Percentiles rank a stretch among this genome's conserved stretches.
These are phyloP conservation scores for Mythimna pallens DNA, from an alignment of 2,888 invertebrate species.

Conservation along the genomic window DNA sequence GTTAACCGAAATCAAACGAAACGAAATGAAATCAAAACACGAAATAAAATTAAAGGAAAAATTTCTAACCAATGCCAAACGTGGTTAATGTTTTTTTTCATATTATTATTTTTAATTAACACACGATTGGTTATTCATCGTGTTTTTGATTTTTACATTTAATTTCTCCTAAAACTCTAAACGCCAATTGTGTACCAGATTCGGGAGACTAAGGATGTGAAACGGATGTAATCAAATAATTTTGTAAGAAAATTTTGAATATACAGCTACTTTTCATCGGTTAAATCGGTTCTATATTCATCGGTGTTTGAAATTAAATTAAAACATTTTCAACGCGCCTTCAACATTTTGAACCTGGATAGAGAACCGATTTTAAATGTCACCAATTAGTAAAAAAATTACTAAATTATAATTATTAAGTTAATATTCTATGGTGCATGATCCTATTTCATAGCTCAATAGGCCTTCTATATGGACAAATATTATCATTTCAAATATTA, in stretches of 20 bases:
- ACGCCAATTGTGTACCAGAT: slow-evolving; percentile 46
- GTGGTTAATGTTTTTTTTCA: background rate
- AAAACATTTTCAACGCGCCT: background rate
- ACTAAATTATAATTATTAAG: background rate
- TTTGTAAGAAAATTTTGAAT: slow-evolving; percentile 46
- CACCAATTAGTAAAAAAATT: background rate
- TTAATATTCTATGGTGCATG: slow-evolving; percentile 15
- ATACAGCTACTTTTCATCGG: slow-evolving; percentile 22
- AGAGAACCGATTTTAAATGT: slow-evolving; percentile 32
- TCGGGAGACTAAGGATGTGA: slow-evolving; percentile 6
- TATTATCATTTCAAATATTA: background rate
- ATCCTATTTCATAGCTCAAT: background rate
- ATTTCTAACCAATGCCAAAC: slow-evolving; percentile 26
- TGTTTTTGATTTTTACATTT: background rate
- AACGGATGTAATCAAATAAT: slow-evolving; percentile 30
- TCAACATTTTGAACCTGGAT: background rate
- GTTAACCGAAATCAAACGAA: slow-evolving; percentile 73
- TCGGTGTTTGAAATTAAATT: background rate
- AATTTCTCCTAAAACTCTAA: slow-evolving; percentile 38
- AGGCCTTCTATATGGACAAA: background rate
- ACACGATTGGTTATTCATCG: slow-evolving; percentile 14
- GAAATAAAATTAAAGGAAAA: slow-evolving; percentile 60
- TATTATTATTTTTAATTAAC: background rate
- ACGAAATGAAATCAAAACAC: slow-evolving; percentile 63
- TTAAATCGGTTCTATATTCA: slow-evolving; percentile 30